Evolutionary conservation across 2,888 invertebrate species (phyloP).

Genomic region (Tenthredo distinguenda): DNA sequence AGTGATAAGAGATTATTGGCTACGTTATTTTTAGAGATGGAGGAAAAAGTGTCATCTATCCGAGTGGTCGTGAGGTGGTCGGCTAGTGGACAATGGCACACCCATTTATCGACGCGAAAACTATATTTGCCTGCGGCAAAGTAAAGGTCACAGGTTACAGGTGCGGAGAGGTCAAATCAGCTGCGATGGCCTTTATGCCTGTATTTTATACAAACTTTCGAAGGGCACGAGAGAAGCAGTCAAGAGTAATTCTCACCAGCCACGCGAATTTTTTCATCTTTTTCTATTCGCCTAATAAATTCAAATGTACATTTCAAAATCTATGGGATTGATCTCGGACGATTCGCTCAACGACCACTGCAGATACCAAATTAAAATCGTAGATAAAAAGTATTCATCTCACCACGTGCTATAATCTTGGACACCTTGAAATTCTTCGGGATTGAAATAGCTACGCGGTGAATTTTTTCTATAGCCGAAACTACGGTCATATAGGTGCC

Average conservation of each 20-base stretch:
- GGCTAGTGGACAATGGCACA: slow-evolving; percentile 51
- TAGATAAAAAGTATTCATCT: not conserved
- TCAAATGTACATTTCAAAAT: not conserved
- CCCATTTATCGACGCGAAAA: slow-evolving; percentile 53
- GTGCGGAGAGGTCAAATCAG: slow-evolving; percentile 48
- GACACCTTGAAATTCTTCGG: slow-evolving; percentile 25
- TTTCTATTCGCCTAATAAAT: not conserved
- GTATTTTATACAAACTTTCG: not conserved
- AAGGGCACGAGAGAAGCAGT: not conserved
- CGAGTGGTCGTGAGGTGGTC: not conserved
- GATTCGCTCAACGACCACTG: not conserved
- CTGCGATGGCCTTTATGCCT: not conserved
- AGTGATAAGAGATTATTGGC: slow-evolving; percentile 26
- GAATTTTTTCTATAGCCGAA: not conserved
- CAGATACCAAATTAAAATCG: not conserved
- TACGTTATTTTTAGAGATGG: slow-evolving; percentile 22
- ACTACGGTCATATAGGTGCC: not conserved
- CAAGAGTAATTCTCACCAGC: not conserved
- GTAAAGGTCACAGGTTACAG: slow-evolving; percentile 36
- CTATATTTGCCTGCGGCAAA: slow-evolving; percentile 48
- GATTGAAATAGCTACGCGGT: slow-evolving; percentile 5
- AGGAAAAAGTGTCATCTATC: slow-evolving; percentile 25
- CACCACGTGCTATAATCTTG: not conserved
- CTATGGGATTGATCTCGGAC: not conserved
- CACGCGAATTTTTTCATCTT: not conserved